Evolutionary conservation across 2,113 vertebrate genomes (phyloP).

Genomic region (Siniperca knerii): DNA sequence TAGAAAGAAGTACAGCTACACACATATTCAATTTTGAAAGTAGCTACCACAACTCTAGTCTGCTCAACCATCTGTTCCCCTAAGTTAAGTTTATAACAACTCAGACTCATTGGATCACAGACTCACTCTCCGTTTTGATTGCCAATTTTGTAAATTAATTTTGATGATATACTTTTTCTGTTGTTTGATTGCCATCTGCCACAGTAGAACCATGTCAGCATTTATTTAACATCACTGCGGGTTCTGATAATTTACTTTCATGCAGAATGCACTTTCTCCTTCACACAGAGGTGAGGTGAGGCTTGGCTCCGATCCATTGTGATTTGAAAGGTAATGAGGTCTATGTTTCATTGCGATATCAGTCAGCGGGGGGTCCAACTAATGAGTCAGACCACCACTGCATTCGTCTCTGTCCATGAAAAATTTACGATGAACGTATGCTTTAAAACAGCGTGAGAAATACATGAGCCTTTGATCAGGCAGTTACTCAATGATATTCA

Average conservation of each 20-base stretch:
- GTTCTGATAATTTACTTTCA: slow-evolving; percentile 40
- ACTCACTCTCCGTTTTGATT: slow-evolving; percentile 35
- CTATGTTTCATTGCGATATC: slow-evolving; percentile 66
- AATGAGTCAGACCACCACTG: slow-evolving; percentile 65
- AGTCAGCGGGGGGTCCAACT: slow-evolving; percentile 54
- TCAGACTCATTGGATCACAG: slow-evolving; percentile 52
- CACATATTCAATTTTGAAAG: slow-evolving; percentile 29
- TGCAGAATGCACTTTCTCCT: slow-evolving; percentile 46
- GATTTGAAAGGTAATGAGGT: slow-evolving; percentile 70
- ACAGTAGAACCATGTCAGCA: slow-evolving; percentile 32
- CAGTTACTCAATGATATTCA: slow-evolving; percentile 42
- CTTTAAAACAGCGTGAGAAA: slow-evolving; percentile 59
- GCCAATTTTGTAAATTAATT: slow-evolving; percentile 45
- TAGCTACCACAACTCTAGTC: slow-evolving; percentile 26
- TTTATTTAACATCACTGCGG: slow-evolving; percentile 11
- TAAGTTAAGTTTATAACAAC: slow-evolving; percentile 55
- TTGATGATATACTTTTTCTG: slow-evolving; percentile 18
- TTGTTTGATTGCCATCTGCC: slow-evolving; percentile 62
- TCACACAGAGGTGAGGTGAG: slow-evolving; percentile 33
- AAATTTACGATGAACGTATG: slow-evolving; percentile 50
- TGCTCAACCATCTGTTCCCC: slow-evolving; percentile 60
- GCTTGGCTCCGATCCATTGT: slow-evolving; percentile 62
- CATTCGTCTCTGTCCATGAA: slow-evolving; percentile 53
- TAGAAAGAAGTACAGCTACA: not conserved
- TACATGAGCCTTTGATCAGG: slow-evolving; percentile 60